phyloP scores from a whole-genome alignment of 2,797 vertebrate genomes.

The Sarcophilus harrisii region DNA sequence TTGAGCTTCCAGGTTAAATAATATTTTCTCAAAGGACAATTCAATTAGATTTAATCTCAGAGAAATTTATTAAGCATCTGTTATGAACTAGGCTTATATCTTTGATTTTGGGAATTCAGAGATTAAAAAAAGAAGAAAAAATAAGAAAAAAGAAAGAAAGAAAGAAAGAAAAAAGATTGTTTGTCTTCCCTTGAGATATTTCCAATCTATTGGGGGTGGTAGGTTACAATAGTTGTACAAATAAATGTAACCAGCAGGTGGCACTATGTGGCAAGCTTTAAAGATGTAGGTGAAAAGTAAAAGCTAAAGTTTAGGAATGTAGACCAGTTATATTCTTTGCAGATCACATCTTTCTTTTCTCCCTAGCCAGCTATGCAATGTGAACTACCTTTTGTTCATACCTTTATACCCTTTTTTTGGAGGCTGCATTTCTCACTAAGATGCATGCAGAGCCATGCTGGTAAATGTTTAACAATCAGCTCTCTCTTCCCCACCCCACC shows the following conservation, averaged over 20 bases:
- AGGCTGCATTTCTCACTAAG: background rate
- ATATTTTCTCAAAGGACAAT: constrained; percentile 14
- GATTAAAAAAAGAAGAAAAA: background rate
- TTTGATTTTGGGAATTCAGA: background rate
- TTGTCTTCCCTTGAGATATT: background rate
- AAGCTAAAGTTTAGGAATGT: background rate
- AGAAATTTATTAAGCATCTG: background rate
- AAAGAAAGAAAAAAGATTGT: background rate
- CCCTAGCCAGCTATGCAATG: too few relatives aligned
- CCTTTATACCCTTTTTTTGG: too few relatives aligned
- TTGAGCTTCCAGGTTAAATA: constrained; percentile 54
- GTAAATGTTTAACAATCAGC: background rate
- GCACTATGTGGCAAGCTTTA: background rate
- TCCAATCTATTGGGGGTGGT: background rate
- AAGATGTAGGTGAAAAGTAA: background rate
- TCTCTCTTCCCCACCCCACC: background rate
- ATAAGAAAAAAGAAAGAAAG: too few relatives aligned
- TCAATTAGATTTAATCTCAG: background rate
- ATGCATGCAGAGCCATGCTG: background rate
- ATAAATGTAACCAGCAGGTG: background rate
- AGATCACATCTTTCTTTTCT: too few relatives aligned
- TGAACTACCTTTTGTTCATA: background rate
- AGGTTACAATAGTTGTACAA: background rate
- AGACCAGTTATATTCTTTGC: background rate
- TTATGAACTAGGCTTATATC: background rate